A percentile compares a stretch with the other conserved stretches of the same genome.
Evolutionary conservation across 2,888 invertebrate species (phyloP).

Genomic region (Acleris emargana): DNA sequence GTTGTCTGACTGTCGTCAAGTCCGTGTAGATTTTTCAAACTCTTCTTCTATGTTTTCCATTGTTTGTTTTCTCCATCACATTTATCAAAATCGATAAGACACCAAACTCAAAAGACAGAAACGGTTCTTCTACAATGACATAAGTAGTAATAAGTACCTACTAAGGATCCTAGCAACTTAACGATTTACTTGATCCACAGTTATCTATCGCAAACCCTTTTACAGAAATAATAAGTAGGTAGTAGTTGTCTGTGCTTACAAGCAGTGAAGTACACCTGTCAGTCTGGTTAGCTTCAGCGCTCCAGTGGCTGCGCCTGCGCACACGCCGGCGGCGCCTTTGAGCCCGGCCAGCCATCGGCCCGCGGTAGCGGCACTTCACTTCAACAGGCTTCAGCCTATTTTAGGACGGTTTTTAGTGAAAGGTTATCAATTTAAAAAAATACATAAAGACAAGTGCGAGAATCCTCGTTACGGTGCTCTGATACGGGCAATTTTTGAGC

Average conservation of each 20-base stretch:
- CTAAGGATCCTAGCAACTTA: too few relatives aligned
- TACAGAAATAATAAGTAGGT: background rate
- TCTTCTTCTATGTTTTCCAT: too few relatives aligned
- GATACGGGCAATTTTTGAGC: too few relatives aligned
- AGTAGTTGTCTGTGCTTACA: background rate
- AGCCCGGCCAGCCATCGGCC: conserved; percentile 31
- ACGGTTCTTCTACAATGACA: too few relatives aligned
- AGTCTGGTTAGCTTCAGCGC: conserved; percentile 41
- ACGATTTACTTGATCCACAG: too few relatives aligned
- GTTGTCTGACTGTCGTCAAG: too few relatives aligned
- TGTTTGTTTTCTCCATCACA: too few relatives aligned
- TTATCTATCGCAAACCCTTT: too few relatives aligned
- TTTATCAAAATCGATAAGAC: too few relatives aligned
- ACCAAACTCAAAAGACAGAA: too few relatives aligned
- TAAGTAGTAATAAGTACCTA: too few relatives aligned
- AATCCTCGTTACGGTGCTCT: background rate
- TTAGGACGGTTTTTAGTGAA: background rate
- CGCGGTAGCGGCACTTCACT: conserved; percentile 21
- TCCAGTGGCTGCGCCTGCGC: conserved; percentile 38
- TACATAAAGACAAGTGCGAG: background rate
- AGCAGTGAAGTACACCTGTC: conserved; percentile 46
- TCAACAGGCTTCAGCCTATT: conserved; percentile 4
- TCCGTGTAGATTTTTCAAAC: too few relatives aligned
- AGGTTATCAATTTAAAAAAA: background rate
- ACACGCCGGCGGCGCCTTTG: conserved; percentile 45